phyloP scores from a whole-genome alignment of 2,113 vertebrate genomes.

The Serinus canaria region DNA sequence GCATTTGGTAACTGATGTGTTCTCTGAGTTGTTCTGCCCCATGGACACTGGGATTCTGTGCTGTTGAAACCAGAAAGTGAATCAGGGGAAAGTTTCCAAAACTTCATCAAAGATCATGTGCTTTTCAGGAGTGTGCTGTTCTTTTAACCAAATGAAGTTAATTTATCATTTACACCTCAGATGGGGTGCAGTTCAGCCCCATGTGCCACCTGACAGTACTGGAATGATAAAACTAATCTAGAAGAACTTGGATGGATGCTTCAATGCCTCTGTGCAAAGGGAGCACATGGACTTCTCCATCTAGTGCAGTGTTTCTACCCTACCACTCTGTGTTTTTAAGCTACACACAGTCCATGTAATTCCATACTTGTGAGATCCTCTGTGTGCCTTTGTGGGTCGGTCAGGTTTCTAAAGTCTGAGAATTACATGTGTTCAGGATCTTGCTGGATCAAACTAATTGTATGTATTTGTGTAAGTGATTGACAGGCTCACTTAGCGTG shows the following conservation, averaged over 20 bases:
- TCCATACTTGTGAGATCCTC: neutral
- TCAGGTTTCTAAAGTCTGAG: neutral
- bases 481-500: neutral
- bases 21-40: neutral
- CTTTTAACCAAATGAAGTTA: neutral
- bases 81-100: neutral
- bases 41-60: neutral
- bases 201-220: neutral
- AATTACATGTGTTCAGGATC: conserved; percentile 1
- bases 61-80: neutral
- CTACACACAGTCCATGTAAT: neutral
- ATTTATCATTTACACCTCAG: neutral
- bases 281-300: neutral
- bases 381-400: neutral
- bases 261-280: neutral
- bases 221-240: neutral
- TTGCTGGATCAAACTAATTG: conserved; percentile 13
- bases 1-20: neutral
- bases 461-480: neutral
- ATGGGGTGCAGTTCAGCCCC: neutral
- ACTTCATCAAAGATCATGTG: neutral
- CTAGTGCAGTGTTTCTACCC: neutral
- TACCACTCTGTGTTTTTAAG: neutral
- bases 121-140: neutral
- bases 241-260: neutral